phyloP scores from a whole-genome alignment of 2,888 invertebrate species.

The Agapostemon virescens region DNA sequence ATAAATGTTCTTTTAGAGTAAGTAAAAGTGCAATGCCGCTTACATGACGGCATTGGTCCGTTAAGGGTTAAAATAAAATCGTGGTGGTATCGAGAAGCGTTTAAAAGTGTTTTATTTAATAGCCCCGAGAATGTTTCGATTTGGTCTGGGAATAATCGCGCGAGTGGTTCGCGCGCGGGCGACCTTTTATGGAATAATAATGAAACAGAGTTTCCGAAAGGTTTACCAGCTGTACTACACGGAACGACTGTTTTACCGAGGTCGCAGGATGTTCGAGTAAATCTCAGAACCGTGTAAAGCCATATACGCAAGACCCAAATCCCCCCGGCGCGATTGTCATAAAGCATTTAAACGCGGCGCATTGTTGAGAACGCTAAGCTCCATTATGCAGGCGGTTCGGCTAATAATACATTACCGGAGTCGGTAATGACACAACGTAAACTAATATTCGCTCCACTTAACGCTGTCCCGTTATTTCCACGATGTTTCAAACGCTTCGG shows the following conservation, averaged over 20 bases:
- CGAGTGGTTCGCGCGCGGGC: neutral
- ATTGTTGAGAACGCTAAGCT: constrained; percentile 36
- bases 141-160: neutral
- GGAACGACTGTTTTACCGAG: neutral
- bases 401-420: constrained; percentile 54
- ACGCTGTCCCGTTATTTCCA: constrained; percentile 24
- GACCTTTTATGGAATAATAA: neutral
- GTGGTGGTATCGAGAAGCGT: too few relatives aligned
- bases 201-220: neutral
- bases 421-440: constrained; percentile 48
- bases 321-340: neutral
- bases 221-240: neutral
- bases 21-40: too few relatives aligned
- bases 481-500: constrained; percentile 25
- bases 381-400: constrained; percentile 49
- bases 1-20: too few relatives aligned
- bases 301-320: neutral
- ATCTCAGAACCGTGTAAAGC: constrained; percentile 9
- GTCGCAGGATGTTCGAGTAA: neutral
- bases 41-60: too few relatives aligned
- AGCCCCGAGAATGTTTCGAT: too few relatives aligned
- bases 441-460: constrained; percentile 57
- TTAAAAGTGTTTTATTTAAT: too few relatives aligned
- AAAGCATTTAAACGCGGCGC: constrained; percentile 31
- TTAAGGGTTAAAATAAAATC: too few relatives aligned